phyloP scores from a whole-genome alignment of 53 echinoderm and acorn worm species.

The Luidia sarsii region DNA sequence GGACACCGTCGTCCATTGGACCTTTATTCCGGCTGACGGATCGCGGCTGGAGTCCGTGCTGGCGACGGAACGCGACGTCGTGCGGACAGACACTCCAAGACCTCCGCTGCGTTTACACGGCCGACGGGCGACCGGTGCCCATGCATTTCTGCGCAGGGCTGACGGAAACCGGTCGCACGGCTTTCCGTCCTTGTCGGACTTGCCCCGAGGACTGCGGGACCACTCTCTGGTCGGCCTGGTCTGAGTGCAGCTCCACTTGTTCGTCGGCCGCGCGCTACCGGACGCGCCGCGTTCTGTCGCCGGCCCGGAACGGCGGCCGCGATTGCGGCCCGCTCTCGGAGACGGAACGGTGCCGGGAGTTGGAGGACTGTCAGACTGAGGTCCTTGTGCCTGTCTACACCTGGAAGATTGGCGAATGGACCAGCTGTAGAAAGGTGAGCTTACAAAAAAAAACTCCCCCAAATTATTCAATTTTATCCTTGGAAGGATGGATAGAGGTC shows the following conservation, averaged over 20 bases:
- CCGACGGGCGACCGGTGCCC: constrained; percentile 31
- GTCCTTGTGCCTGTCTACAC: constrained; percentile 62
- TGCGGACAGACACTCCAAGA: constrained; percentile 13
- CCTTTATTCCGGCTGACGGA: background rate
- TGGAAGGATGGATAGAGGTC: no score
- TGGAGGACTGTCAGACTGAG: constrained; percentile 70
- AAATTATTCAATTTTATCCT: no score
- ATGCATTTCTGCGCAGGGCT: constrained; percentile 58
- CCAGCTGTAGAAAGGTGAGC: constrained; percentile 91
- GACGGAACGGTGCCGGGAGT: constrained; percentile 43
- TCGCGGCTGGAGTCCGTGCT: constrained; percentile 34
- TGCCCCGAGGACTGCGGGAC: constrained; percentile 86
- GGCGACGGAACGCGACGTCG: background rate
- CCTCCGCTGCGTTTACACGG: constrained; percentile 23
- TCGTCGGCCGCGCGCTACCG: constrained; percentile 60
- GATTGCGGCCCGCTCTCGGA: constrained; percentile 79
- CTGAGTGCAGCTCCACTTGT: constrained; percentile 80
- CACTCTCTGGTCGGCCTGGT: constrained; percentile 78
- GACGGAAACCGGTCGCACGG: background rate
- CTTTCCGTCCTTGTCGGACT: constrained; percentile 44
- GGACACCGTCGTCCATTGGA: background rate
- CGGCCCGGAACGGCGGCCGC: constrained; percentile 63
- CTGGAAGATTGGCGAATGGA: constrained; percentile 94
- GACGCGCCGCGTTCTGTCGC: constrained; percentile 66
- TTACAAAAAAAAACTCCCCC: no score